Base-by-base conservation (phyloP, 2,888 invertebrate species). In the Euspilapteryx auroguttella region DNA sequence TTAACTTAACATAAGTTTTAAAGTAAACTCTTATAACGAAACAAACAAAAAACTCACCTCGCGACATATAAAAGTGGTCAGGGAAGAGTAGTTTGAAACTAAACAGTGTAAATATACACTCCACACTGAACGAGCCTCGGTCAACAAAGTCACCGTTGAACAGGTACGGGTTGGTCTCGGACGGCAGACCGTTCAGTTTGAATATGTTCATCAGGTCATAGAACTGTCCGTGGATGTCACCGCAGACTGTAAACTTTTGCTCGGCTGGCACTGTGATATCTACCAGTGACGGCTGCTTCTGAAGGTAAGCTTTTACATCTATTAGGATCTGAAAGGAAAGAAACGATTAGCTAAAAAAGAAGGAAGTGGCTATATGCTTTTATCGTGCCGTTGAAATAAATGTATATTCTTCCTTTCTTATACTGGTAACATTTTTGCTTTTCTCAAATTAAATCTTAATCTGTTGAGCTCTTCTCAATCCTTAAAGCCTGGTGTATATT, bases 141-240 rank as follows among this genome's bases (percentile, higher is more conserved):
- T 99, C 99, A 11, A 99, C 99, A 64, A 99, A 99, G 75, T 99
- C 99, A 34, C 98, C 98, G 63, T 99, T 99, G 66, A 99, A 99
- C 41, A 99, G 76, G 73, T 97, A 99, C 29, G 98, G 98, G 78
- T 99, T 99, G 14, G 83, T 84, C 55, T 89, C 84, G 1, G 95
- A 94, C 5, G 99, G 99, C 34, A 93, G 71, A n/a, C 97, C 98
- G 56, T 99, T 99, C 38, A 97, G 79, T 45, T 93, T 81, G 68
- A 99, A 99, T 48, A 99, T 95, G 65, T 99, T 96, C 83, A 97
- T 85, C 34, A 99, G 79, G 73, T 99, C 99, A 57, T 94, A 99
- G 79, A 86, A 99, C 69, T 99, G 99, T 30, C 99, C 99, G 57
- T 99, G 99, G 40, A 99, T 93, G 64, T 99, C 98, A 8, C 98